Percentiles rank a stretch among this genome's conserved stretches.
Conservation (phyloP, 2,797 vertebrate species). For the Diceros bicornis region DNA sequence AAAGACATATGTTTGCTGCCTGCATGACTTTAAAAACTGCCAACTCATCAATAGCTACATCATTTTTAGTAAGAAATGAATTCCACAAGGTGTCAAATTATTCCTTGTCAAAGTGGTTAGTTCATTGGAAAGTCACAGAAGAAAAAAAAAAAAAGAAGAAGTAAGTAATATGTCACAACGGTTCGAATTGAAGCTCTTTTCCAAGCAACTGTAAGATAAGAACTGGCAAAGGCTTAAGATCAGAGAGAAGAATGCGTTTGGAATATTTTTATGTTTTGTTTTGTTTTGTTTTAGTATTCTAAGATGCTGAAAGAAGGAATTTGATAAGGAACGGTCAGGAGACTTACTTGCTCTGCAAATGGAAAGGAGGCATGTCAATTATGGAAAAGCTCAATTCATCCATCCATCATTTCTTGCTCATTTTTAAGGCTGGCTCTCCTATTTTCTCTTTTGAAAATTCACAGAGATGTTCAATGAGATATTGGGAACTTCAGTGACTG, state of each 20-base stretch:
- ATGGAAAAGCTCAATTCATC: background rate
- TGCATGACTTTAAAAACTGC: slow-evolving; percentile 79
- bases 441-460: slow-evolving; percentile 26
- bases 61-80: slow-evolving; percentile 72
- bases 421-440: background rate
- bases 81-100: slow-evolving; percentile 81
- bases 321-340: background rate
- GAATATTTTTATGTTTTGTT: background rate
- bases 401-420: background rate
- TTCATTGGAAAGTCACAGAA: slow-evolving; percentile 78
- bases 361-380: background rate
- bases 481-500: background rate
- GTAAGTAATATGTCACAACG: slow-evolving; percentile 56
- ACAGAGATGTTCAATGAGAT: background rate
- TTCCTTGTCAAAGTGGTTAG: slow-evolving; percentile 78
- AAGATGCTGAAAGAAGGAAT: background rate
- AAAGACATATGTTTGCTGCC: slow-evolving; percentile 73
- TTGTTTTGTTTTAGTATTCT: background rate
- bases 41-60: slow-evolving; percentile 78
- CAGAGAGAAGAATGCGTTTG: background rate
- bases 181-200: slow-evolving; percentile 60
- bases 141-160: slow-evolving; percentile 55
- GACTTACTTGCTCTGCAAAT: background rate
- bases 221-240: background rate
- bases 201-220: slow-evolving; percentile 36